Evolutionary conservation across 30 jellyfish, hydroid and myxozoan genomes (phyloP), one percentile per base, ranked within the genome.

Genomic region (Hydra vulgaris): DNA sequence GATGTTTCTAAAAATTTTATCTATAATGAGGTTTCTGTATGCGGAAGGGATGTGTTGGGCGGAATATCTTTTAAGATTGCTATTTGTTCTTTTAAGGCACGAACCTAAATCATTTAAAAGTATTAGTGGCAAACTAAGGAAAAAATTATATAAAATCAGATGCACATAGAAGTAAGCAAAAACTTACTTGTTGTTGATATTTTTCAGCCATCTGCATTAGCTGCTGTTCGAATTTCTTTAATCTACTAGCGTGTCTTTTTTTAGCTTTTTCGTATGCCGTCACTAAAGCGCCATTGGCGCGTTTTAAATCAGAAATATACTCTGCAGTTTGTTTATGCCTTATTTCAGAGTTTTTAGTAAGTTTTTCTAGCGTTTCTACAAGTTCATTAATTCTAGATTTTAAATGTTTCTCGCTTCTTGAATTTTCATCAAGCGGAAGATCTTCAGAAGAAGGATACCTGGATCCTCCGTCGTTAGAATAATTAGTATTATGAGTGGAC

Each of bases 211-310:
- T 93, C 56, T 87, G 89, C 52, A 93, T 89, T 40, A 93, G 71
- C 82, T 93, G 96, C 17, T 95, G 95, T 81, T 93, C 99, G 72
- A 93, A 93, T 70, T 88, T 87, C 96, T 93, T 93, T 71, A 93
- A 73, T 70, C 99, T 68, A 67, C 97, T 73, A 74, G 99, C 99
- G 74, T 93, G 96, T 27, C 99, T 55, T 79, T 93, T 93, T 89
- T 93, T 93, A 86, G 99, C 96, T 82, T 93, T 93, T 53, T 93
- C 99, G 94, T 93, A 93, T 73, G 99, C 99, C 61, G 99, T 83
- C 21, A 93, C 99, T 77, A 93, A 78, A 53, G 99, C 96, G 54
- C 99, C 95, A 79, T 93, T 93, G 55, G 99, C 99, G 18, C 99
- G 96, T 79, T 93, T 93, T 74, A 93, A 80, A 75, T 93, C 99